Percentiles rank a stretch among this genome's conserved stretches.
These are phyloP conservation scores for Halichondria panicea DNA, from an alignment of 37 sponge, comb jelly and placozoan genomes.

Conservation along the genomic window DNA sequence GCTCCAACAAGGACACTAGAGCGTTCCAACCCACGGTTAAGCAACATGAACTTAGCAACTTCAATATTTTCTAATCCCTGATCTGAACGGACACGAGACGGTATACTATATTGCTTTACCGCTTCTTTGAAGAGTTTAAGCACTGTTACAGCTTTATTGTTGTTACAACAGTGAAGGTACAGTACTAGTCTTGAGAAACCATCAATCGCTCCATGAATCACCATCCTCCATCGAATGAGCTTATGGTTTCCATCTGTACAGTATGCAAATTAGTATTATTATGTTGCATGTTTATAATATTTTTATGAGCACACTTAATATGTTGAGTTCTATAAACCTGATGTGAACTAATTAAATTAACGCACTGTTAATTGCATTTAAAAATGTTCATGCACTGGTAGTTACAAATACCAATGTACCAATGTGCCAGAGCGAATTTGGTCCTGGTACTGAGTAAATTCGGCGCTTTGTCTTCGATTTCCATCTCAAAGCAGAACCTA, in stretches of 20 bases:
- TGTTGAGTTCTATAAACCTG: background rate
- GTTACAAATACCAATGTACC: too few species aligned
- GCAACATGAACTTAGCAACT: slow-evolving; percentile 48
- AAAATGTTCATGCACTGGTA: background rate
- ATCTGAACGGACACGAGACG: slow-evolving; percentile 57
- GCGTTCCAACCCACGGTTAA: slow-evolving; percentile 8
- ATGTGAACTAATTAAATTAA: background rate
- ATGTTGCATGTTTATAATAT: background rate
- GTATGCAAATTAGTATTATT: background rate
- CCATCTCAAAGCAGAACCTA: slow-evolving; percentile 29
- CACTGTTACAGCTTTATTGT: slow-evolving; percentile 55
- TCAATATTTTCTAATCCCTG: slow-evolving; percentile 45
- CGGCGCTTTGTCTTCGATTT: background rate
- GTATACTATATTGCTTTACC: slow-evolving; percentile 25
- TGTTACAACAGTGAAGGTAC: slow-evolving; percentile 28
- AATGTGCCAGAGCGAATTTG: slow-evolving; percentile 64
- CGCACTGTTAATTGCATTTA: background rate
- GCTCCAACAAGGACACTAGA: background rate
- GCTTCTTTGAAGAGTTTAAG: slow-evolving; percentile 29
- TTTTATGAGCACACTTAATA: background rate
- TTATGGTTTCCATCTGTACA: too few species aligned
- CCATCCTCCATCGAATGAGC: too few species aligned
- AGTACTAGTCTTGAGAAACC: slow-evolving; percentile 44
- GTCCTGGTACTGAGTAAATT: slow-evolving; percentile 42
- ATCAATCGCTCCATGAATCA: slow-evolving; percentile 58